Base-by-base conservation (phyloP, 2,888 invertebrate genomes). In the Stenichneumon culpator region DNA sequence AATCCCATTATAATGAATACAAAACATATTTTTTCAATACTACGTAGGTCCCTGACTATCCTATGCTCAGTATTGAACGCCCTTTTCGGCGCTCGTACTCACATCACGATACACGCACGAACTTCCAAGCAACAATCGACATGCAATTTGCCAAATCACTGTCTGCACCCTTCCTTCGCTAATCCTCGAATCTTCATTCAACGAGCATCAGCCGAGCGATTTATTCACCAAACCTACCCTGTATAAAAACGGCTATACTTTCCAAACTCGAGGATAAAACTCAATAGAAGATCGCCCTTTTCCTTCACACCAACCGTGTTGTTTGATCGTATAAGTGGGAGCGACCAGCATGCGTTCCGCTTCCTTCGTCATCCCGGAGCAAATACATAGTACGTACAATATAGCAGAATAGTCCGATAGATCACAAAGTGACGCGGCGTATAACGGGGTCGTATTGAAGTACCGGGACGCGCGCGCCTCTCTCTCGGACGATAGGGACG, bases 341-440 rank as follows among this genome's bases (percentile, higher is more conserved):
- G 50, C 65, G 50, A 83, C 73, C 39, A 73, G 52, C 50, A 73
- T 14, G 44, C 68, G 47, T 50, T 69, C 79, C 44, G 54, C 57
- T 78, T 78, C 3, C 67, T 36, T n/a, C 67, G 67, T 73, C 67
- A 68, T 65, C 22, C 69, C 36, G 11, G 5, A 19, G 50, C 50
- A 52, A 78, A 68, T 36, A 68, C 73, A 60, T 39, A 54, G 14
- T 32, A 73, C 16, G 39, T 74, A 74, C 52, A 47, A n/a, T 50
- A 52, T 54, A 50, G 79, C 14, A 47, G 75, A 84, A 78, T 74
- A 74, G 77, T 73, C 82, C 90, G 88, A 90, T 90, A 88, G 86
- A 89, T 90, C 90, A 90, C 89, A 25, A 80, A 86, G 86, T 87
- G 90, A 90, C 90, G 86, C 72, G 85, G 86, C 87, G 86, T 89